These are phyloP conservation scores for Bujurquina vittata DNA, from an alignment of 2,113 vertebrate genomes.

Conservation along the genomic window DNA sequence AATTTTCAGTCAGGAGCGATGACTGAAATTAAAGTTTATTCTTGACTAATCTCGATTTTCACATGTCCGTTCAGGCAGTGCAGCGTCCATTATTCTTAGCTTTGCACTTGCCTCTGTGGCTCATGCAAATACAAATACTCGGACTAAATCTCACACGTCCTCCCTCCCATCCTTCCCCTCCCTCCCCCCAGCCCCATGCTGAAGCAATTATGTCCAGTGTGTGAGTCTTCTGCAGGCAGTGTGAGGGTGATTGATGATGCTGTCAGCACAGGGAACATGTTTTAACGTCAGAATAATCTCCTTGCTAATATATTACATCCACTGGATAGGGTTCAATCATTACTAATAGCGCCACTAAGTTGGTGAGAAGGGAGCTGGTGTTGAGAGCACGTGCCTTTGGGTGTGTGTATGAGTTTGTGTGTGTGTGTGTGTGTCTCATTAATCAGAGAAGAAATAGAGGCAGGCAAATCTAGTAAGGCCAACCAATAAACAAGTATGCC, in stretches of 20 bases:
- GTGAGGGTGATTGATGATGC: slow-evolving; percentile 83
- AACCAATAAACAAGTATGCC: slow-evolving; percentile 59
- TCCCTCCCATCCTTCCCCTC: neutral
- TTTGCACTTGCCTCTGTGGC: slow-evolving; percentile 39
- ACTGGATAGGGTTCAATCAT: slow-evolving; percentile 82
- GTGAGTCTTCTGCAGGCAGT: slow-evolving; percentile 75
- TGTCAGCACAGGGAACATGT: slow-evolving; percentile 80
- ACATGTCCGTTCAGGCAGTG: slow-evolving; percentile 5
- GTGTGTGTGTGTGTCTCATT: slow-evolving; percentile 57
- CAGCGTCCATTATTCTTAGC: slow-evolving; percentile 22
- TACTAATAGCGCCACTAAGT: slow-evolving; percentile 79
- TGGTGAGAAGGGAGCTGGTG: slow-evolving; percentile 71
- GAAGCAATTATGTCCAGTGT: slow-evolving; percentile 72
- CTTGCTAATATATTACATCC: slow-evolving; percentile 84
- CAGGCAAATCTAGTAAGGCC: slow-evolving; percentile 64
- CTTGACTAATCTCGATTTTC: slow-evolving; percentile 39
- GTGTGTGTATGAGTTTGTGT: slow-evolving; percentile 28
- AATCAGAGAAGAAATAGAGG: slow-evolving; percentile 69
- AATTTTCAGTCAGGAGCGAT: slow-evolving; percentile 17
- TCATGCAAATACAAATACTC: slow-evolving; percentile 58
- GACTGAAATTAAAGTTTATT: slow-evolving; percentile 36
- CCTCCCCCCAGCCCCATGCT: slow-evolving; percentile 57
- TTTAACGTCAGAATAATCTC: slow-evolving; percentile 83
- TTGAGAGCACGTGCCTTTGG: slow-evolving; percentile 62
- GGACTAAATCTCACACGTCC: slow-evolving; percentile 44